A percentile compares a stretch with the other conserved stretches of the same genome.
Evolutionary conservation across 1,140 invertebrate genomes (phyloP).

Genomic region (Drosophila bocqueti): DNA sequence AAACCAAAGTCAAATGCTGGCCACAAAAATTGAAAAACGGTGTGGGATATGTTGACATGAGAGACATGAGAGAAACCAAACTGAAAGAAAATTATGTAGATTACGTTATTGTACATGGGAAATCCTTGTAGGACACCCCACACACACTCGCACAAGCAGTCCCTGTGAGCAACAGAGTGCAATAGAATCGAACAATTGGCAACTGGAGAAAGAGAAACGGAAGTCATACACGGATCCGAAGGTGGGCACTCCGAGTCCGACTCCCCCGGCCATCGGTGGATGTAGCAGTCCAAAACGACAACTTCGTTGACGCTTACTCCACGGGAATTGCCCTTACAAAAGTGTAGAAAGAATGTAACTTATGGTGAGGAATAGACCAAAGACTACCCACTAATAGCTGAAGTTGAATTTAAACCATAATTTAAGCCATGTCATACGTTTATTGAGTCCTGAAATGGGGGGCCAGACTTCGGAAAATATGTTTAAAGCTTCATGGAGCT

Average conservation of each 20-base stretch:
- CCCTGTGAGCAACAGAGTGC: slow-evolving; percentile 75
- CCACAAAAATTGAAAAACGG: slow-evolving; percentile 64
- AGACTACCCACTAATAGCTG: not conserved
- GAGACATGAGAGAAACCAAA: slow-evolving; percentile 77
- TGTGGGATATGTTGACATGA: slow-evolving; percentile 78
- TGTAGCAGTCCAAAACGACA: slow-evolving; percentile 79
- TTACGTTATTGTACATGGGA: slow-evolving; percentile 80
- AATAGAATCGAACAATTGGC: slow-evolving; percentile 78
- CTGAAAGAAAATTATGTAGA: slow-evolving; percentile 81
- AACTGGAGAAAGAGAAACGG: slow-evolving; percentile 37
- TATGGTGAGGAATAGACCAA: not conserved
- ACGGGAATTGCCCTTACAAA: slow-evolving; percentile 58
- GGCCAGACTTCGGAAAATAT: not conserved
- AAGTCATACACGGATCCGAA: slow-evolving; percentile 23
- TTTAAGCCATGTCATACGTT: no score
- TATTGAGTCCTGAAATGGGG: no score
- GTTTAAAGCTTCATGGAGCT: not conserved
- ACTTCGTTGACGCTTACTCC: slow-evolving; percentile 75
- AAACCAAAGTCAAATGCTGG: slow-evolving; percentile 68
- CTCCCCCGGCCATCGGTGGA: slow-evolving; percentile 29
- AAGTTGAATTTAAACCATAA: no score
- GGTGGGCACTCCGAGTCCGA: slow-evolving; percentile 6
- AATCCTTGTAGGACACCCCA: slow-evolving; percentile 63
- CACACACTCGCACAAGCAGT: slow-evolving; percentile 9
- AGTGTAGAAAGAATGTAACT: slow-evolving; percentile 9